phyloP scores from a whole-genome alignment of 2,888 invertebrate genomes.

The Macrophya alboannulata region DNA sequence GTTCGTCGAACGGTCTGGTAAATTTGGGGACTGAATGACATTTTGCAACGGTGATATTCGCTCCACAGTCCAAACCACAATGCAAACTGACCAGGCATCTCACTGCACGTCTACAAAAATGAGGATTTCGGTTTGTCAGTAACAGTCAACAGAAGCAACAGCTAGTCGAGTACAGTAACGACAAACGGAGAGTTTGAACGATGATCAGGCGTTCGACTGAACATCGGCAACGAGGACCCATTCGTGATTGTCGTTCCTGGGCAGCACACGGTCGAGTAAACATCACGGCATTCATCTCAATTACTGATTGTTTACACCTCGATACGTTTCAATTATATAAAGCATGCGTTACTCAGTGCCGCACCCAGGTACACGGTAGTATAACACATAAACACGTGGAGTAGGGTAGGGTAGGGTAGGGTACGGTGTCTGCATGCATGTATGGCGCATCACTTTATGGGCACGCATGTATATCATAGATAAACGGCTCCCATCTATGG shows the following conservation, averaged over 20 bases:
- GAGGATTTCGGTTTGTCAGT: neutral
- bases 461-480: conserved; percentile 3
- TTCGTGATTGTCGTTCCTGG: neutral
- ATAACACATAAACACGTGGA: neutral
- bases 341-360: neutral
- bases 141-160: neutral
- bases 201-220: conserved; percentile 5
- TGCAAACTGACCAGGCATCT: neutral
- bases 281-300: conserved; percentile 30
- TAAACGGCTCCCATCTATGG: neutral
- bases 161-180: neutral
- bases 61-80: too few species aligned
- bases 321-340: conserved; percentile 23
- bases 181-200: neutral
- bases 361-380: neutral
- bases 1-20: neutral
- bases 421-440: neutral
- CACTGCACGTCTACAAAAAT: neutral
- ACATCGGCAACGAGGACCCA: neutral
- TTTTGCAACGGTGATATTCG: too few species aligned
- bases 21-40: too few species aligned
- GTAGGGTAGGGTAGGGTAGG: neutral
- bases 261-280: conserved; percentile 22
- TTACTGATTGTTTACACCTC: conserved; percentile 40
- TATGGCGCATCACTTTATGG: neutral